phyloP scores from a whole-genome alignment of 1,140 invertebrate genomes.

The Globodera ellingtonae region DNA sequence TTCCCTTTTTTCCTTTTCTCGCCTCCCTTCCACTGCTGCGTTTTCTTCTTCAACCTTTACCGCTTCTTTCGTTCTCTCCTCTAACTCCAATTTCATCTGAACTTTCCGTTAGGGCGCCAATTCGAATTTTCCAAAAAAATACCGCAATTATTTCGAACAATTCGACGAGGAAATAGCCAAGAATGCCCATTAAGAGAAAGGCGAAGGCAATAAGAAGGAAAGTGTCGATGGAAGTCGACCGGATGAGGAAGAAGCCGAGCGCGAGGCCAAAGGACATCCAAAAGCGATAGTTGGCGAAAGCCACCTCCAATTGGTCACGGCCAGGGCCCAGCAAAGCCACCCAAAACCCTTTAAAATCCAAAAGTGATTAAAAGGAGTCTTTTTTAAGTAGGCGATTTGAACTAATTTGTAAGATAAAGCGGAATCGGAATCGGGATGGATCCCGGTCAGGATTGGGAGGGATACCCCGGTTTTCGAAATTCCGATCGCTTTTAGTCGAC shows the following conservation, averaged over 20 bases:
- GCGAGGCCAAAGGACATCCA: constrained; percentile 92
- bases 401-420: too few relatives aligned
- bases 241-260: constrained; percentile 84
- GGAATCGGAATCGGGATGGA: too few relatives aligned
- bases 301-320: constrained; percentile 86
- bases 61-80: not conserved
- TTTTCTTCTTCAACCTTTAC: not conserved
- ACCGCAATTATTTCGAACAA: constrained; percentile 55
- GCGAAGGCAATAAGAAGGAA: constrained; percentile 85
- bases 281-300: constrained; percentile 91
- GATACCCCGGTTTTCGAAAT: too few relatives aligned
- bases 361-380: constrained; percentile 31
- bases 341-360: constrained; percentile 76
- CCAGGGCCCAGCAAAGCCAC: constrained; percentile 77
- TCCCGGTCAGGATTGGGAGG: too few relatives aligned
- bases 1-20: not conserved
- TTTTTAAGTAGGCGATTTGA: too few relatives aligned
- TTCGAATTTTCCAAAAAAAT: not conserved
- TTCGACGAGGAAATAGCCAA: constrained; percentile 82
- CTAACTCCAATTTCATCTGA: not conserved
- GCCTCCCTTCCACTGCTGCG: too few relatives aligned
- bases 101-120: not conserved
- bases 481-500: too few relatives aligned
- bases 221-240: constrained; percentile 81
- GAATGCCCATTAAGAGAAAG: constrained; percentile 77